Base-by-base conservation (phyloP, 2,797 vertebrate species). In the Crax fasciolata region DNA sequence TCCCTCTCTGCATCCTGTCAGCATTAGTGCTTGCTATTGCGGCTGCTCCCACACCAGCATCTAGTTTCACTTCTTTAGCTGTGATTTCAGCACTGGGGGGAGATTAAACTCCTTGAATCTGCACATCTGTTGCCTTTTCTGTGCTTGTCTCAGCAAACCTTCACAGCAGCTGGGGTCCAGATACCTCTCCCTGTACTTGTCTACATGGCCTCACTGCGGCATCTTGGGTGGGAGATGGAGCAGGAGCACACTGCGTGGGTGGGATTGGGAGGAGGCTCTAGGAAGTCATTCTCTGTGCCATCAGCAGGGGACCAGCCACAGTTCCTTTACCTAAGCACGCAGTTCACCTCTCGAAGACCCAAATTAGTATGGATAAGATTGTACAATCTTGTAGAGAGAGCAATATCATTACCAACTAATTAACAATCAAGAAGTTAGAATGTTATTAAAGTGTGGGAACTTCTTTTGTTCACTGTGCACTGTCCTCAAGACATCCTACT, bases 61-160 rank as follows among this genome's bases (percentile, higher is more conserved):
- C 48, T 94, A 67, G 82, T 96, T 94, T 89, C 68, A 82, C 48
- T 94, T 77, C 91, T 93, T 93, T 81, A 94, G 82, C 66, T 94
- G 41, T 68, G 78, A 77, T 72, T 93, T 78, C 82, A 93, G 65
- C 89, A 92, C 91, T 93, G 91, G 38, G 25, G 59, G 58, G 30
- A 83, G 27, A 89, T 83, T 89, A 91, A 88, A 92, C 89, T 85
- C 87, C 82, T 91, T 91, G 72, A 83, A 83, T 89, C 78, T 81
- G 82, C 87, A 93, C 86, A 92, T 87, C 90, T 90, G 74, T 83
- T 96, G 72, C 32, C 27, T 59, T 93, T 90, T 51, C 86, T 11
- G 3, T 66, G 68, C 94, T 90, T 84, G 61, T 85, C 84, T 84
- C 88, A 93, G 86, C 78, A 95, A 95, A 97, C 65, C 81, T 93